phyloP scores from a whole-genome alignment of 2,888 invertebrate genomes.

The Bruchidius siliquastri region DNA sequence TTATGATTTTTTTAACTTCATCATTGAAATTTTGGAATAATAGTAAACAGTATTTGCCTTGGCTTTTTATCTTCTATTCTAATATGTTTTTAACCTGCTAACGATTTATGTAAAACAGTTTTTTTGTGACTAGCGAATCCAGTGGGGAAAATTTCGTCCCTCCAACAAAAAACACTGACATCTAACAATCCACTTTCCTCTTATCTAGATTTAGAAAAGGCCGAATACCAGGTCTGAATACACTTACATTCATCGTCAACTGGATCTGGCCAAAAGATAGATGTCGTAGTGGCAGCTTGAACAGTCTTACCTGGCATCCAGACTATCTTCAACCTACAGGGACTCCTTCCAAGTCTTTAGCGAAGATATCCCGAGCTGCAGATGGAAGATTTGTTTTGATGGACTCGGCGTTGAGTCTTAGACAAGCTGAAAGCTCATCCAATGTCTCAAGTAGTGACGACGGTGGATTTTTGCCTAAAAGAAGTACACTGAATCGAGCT shows the following conservation, averaged over 20 bases:
- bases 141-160: not conserved
- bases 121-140: no score
- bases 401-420: slow-evolving; percentile 50
- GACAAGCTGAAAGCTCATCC: slow-evolving; percentile 50
- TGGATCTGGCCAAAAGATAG: slow-evolving; percentile 75
- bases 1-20: no score
- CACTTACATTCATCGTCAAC: slow-evolving; percentile 63
- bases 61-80: no score
- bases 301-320: slow-evolving; percentile 45
- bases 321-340: slow-evolving; percentile 42
- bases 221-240: slow-evolving; percentile 90
- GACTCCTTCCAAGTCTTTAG: slow-evolving; percentile 49
- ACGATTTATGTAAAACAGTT: no score
- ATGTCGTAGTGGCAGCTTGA: slow-evolving; percentile 52
- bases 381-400: slow-evolving; percentile 70
- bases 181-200: not conserved
- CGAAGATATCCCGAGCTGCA: slow-evolving; percentile 67
- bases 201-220: slow-evolving; percentile 79
- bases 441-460: slow-evolving; percentile 70
- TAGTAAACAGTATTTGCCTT: no score
- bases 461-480: slow-evolving; percentile 73
- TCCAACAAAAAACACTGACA: not conserved
- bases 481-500: slow-evolving; percentile 50
- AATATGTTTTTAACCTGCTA: no score
- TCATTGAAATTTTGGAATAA: no score